These are phyloP conservation scores for Nymphicus hollandicus DNA, from an alignment of 2,113 vertebrate species.

Conservation along the genomic window DNA sequence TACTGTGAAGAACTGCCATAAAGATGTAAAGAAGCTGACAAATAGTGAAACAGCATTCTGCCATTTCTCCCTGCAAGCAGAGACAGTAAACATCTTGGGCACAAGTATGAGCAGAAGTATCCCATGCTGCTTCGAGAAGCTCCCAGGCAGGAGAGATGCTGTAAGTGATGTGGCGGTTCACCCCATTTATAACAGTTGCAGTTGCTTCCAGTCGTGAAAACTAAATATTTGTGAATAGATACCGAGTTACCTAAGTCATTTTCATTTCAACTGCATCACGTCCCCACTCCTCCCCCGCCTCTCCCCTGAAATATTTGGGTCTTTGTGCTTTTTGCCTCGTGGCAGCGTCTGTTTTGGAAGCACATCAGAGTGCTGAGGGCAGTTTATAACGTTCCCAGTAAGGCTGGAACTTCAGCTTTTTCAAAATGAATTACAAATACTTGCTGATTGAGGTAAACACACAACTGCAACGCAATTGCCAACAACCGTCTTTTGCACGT, in stretches of 20 bases:
- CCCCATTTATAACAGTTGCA: background rate
- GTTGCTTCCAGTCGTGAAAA: background rate
- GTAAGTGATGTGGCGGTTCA: background rate
- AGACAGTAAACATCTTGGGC: background rate
- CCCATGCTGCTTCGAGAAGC: background rate
- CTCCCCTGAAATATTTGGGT: background rate
- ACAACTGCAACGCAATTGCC: background rate
- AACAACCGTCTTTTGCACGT: background rate
- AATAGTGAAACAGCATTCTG: background rate
- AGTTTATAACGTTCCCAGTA: background rate
- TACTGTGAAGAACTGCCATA: background rate
- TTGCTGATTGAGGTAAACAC: constrained; percentile 45
- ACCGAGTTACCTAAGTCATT: background rate
- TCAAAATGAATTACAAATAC: constrained; percentile 17
- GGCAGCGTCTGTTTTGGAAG: background rate
- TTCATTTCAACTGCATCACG: background rate
- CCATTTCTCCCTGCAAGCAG: background rate
- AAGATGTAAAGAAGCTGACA: background rate
- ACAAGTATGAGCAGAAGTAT: background rate
- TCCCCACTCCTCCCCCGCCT: background rate
- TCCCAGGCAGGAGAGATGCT: background rate
- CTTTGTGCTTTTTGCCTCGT: background rate
- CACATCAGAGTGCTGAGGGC: constrained; percentile 8
- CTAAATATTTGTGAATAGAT: constrained; percentile 13
- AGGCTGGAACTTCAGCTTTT: background rate